Percentiles rank a stretch among this genome's conserved stretches.
Conservation (phyloP, 2,113 vertebrate genomes). For the Rhegmatorhina hoffmannsi region DNA sequence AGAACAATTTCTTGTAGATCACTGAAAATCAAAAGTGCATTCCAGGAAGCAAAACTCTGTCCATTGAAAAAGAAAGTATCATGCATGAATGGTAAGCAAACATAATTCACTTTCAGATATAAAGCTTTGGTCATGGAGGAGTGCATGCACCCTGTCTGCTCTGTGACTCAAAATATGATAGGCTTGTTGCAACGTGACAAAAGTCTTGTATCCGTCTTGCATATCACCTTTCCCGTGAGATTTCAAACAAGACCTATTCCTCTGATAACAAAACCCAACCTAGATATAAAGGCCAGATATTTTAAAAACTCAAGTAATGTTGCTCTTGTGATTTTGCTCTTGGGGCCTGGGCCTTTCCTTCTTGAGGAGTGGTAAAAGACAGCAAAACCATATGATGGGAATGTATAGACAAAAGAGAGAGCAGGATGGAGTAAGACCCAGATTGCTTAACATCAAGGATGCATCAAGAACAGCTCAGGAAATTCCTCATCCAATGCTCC, state of each 20-base stretch:
- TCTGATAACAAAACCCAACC: not conserved
- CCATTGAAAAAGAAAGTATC: not conserved
- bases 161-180: not conserved
- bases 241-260: not conserved
- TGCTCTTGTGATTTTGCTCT: not conserved
- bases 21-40: conserved; percentile 12
- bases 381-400: not conserved
- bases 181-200: not conserved
- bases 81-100: conserved; percentile 36
- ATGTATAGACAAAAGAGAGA: not conserved
- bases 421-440: not conserved
- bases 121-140: conserved; percentile 12
- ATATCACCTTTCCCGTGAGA: conserved; percentile 3
- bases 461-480: not conserved
- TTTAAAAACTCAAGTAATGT: not conserved
- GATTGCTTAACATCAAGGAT: not conserved
- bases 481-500: not conserved
- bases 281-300: not conserved
- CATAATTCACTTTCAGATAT: conserved; percentile 67
- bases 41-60: conserved; percentile 26
- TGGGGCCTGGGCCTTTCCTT: not conserved
- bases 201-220: not conserved
- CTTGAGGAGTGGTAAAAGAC: not conserved
- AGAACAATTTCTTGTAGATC: not conserved
- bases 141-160: not conserved